A percentile compares a stretch with the other conserved stretches of the same genome.
These are phyloP conservation scores for Limnephilus auricula DNA, from an alignment of 2,888 invertebrate species.

Conservation along the genomic window DNA sequence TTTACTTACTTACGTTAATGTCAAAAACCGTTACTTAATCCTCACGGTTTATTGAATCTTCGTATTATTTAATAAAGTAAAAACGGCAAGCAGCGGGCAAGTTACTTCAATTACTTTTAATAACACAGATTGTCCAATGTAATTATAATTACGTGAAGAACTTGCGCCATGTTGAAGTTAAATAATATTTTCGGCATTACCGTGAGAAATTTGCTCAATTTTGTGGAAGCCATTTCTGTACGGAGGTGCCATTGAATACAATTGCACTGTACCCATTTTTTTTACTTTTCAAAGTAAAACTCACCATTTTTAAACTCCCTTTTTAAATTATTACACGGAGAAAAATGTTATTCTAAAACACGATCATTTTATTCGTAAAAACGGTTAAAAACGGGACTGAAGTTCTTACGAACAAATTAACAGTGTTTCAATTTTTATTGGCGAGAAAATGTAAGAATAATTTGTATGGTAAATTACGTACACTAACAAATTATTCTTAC, in stretches of 20 bases:
- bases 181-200: slow-evolving; percentile 21
- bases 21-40: background rate
- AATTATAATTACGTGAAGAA: background rate
- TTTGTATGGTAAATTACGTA: no score
- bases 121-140: slow-evolving; percentile 9
- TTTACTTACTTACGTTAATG: background rate
- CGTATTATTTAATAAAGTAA: background rate
- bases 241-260: background rate
- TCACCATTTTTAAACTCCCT: background rate
- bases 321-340: no score
- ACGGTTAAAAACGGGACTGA: no score
- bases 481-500: no score
- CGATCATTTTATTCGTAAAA: no score
- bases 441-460: no score
- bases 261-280: background rate
- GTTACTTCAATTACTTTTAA: slow-evolving; percentile 21
- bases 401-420: no score
- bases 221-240: background rate
- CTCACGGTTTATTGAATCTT: background rate
- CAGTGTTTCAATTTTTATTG: no score
- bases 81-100: background rate
- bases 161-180: background rate
- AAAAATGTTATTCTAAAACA: no score
- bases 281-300: background rate
- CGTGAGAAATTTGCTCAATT: slow-evolving; percentile 16